These are phyloP conservation scores for Pitangus sulphuratus DNA, from an alignment of 2,797 vertebrate species.

Conservation along the genomic window DNA sequence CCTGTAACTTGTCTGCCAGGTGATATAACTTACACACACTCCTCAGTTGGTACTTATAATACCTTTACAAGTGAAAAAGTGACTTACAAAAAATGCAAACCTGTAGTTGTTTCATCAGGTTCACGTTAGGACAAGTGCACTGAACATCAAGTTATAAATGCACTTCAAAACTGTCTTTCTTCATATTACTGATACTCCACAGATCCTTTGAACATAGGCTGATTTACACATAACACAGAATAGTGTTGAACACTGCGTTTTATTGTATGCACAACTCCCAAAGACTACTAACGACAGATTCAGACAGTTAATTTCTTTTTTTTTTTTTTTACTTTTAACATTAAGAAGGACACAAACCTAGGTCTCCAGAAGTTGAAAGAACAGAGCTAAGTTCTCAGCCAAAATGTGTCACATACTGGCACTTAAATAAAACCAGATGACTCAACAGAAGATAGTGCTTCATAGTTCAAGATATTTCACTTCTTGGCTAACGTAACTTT, in stretches of 20 bases:
- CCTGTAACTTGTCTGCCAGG: neutral
- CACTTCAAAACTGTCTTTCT: neutral
- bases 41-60: neutral
- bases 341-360: constrained; percentile 13
- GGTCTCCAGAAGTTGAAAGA: constrained; percentile 45
- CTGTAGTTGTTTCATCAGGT: neutral
- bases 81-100: neutral
- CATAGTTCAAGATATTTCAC: constrained; percentile 35
- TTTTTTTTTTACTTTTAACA: neutral
- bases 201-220: neutral
- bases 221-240: neutral
- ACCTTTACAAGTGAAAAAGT: neutral
- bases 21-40: neutral
- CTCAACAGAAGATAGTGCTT: constrained; percentile 43
- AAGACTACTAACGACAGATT: neutral
- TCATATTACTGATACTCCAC: neutral
- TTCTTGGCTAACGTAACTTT: constrained; percentile 46
- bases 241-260: neutral
- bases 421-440: constrained; percentile 57
- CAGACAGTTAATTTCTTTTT: neutral
- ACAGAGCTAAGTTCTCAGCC: constrained; percentile 19
- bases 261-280: neutral
- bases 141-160: neutral
- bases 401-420: constrained; percentile 22
- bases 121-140: neutral